phyloP scores from a whole-genome alignment of 2,888 invertebrate species.

The Zootermopsis nevadensis region DNA sequence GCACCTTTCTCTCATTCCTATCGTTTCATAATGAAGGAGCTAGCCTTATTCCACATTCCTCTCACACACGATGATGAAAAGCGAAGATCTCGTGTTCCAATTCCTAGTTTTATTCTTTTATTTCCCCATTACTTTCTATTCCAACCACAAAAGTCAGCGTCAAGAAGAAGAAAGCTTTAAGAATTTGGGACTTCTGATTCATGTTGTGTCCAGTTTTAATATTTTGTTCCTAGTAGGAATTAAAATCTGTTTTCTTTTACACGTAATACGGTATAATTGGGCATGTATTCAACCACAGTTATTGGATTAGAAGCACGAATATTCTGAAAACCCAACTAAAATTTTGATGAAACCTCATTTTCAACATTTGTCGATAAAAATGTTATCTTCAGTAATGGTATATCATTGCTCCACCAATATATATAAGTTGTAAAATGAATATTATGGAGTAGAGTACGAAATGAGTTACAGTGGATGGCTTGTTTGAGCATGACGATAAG shows the following conservation, averaged over 20 bases:
- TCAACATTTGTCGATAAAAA: too few species aligned
- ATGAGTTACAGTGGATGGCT: too few species aligned
- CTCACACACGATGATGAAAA: conserved; percentile 28
- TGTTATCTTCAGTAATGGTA: too few species aligned
- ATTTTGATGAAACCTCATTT: too few species aligned
- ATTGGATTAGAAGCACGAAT: too few species aligned
- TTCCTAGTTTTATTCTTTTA: background rate
- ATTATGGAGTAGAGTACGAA: too few species aligned
- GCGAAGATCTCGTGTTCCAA: background rate
- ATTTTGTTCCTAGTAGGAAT: background rate
- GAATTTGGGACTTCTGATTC: background rate
- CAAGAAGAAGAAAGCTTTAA: background rate
- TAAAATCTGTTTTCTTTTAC: background rate
- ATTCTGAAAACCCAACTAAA: too few species aligned
- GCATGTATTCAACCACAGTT: too few species aligned
- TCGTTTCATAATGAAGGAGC: conserved; percentile 12
- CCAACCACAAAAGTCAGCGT: background rate
- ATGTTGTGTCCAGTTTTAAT: background rate
- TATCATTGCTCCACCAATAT: too few species aligned
- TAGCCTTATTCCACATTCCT: conserved; percentile 21
- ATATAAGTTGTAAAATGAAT: too few species aligned
- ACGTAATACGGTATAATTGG: background rate
- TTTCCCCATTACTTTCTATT: background rate
- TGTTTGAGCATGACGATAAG: too few species aligned
- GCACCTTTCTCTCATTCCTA: conserved; percentile 19